Evolutionary conservation across 2,113 vertebrate genomes (phyloP), one percentile per base, ranked within the genome.

Genomic region (Alethe diademata): DNA sequence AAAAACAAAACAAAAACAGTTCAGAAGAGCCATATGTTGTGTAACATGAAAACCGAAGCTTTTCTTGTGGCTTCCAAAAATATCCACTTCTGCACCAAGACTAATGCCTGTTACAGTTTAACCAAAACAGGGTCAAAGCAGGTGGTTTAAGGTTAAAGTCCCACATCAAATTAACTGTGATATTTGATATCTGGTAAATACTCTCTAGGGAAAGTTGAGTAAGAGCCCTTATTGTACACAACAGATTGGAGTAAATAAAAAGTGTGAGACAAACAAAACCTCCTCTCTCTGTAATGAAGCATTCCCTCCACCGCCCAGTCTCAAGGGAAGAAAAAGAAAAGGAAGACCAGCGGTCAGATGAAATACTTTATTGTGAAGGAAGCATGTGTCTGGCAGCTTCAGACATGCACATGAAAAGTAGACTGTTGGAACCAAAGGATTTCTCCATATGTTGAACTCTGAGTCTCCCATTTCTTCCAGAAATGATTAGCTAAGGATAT

Each of bases 401-500:
- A 93, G 86, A 86, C 23, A 7, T 25, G 57, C 90, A 93, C 72
- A 92, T 92, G 94, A 94, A 93, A 97, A 96, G 90, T 93, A 92
- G 92, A 25, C 93, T 96, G 90, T 74, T 95, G 88, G 67, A 96
- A 95, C 86, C 75, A 93, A 93, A 95, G 60, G 61, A 12, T 57
- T 94, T 92, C 90, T 92, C 94, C 90, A 90, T 94, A 94, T 94
- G 94, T 94, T 94, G 92, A 96, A 86, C 75, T 94, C 71, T 31
- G 75, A 92, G 60, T 60, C 82, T 96, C 88, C 40, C 60, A 57
- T 79, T 96, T 95, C 92, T 96, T 95, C 78, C 92, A 96, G 72
- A 90, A 97, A 83, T 93, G 64, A 96, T 97, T 96, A 96, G 92
- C 95, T 96, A 94, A 95, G 96, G 92, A 48, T 92, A 90, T 97